Evolutionary conservation across 2,888 invertebrate genomes (phyloP), one percentile per base, ranked within the genome.

Genomic region (Synanthedon andrenaeformis): DNA sequence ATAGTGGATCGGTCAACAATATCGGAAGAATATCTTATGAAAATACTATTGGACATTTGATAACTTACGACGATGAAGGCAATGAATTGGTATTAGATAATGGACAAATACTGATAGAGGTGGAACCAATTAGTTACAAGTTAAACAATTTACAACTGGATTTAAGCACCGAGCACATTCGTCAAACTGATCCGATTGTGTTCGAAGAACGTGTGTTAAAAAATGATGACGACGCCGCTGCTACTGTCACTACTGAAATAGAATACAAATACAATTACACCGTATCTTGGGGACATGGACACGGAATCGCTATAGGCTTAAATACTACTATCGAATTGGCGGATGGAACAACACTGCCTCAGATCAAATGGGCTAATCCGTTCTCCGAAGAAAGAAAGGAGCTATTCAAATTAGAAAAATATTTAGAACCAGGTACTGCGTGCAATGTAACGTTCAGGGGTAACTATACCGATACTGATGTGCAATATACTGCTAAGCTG

Each of bases 381-480:
- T 83, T 79, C 49, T 76, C 87, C 52, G 88, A 89, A 51, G 87
- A 85, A 52, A 89, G 83, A 59, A 90, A 91, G 4, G 89, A 89
- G 57, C 75, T 90, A 4, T 84, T 76, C 64, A 90, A 89, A 48
- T 88, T 93, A 14, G 90, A 91, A 68, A 89, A 92, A 57, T 90
- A 89, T 66, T 79, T 96, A 54, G 91, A 92, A 70, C 92, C 93
- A 3, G 95, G 94, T 35, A 95, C 95, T 0, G 94, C 92, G 2
- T 91, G 94, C 52, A 95, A 96, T 73, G 94, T 95, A 0, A 94
- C 94, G 0, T 88, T 96, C 14, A 88, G 87, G 53, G 95, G 93
- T 2, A 92, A 93, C 67, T 89, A 91, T 64, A 92, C 93, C 0
- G 91, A 92, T 57, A 88, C 91, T 53, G 94, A 95, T 62, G 90